Evolutionary conservation across 2,888 invertebrate species (phyloP).

Genomic region (Ferdinandea cuprea): DNA sequence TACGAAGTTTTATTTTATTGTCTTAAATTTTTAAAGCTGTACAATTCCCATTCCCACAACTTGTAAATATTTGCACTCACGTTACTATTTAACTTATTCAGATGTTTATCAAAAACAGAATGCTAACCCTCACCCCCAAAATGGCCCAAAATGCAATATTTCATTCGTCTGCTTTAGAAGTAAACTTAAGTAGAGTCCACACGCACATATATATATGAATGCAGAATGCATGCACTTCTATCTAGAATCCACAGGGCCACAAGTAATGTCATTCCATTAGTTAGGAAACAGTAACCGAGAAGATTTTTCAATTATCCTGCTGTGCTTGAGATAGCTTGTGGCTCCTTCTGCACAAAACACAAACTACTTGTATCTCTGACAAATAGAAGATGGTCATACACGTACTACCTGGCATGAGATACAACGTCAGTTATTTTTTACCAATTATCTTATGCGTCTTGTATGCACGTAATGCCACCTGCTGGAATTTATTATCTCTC

Average conservation of each 20-base stretch:
- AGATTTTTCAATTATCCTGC: slow-evolving; percentile 69
- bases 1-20: too few relatives aligned
- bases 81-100: too few relatives aligned
- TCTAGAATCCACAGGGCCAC: slow-evolving; percentile 49
- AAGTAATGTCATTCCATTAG: slow-evolving; percentile 63
- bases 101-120: too few relatives aligned
- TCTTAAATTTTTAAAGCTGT: too few relatives aligned
- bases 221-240: slow-evolving; percentile 11
- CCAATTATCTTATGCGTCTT: slow-evolving; percentile 51
- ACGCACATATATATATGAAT: too few relatives aligned
- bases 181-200: slow-evolving; percentile 24
- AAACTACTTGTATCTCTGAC: slow-evolving; percentile 7
- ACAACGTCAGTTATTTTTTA: slow-evolving; percentile 37
- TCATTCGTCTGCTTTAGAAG: slow-evolving; percentile 24
- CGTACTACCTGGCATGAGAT: slow-evolving; percentile 35
- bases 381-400: slow-evolving; percentile 34
- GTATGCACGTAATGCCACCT: slow-evolving; percentile 65
- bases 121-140: too few relatives aligned
- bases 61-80: too few relatives aligned
- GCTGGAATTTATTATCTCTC: slow-evolving; percentile 69
- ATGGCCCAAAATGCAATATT: not conserved
- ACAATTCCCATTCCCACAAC: too few relatives aligned
- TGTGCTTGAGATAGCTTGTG: slow-evolving; percentile 29
- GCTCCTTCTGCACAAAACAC: slow-evolving; percentile 20
- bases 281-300: slow-evolving; percentile 28